Evolutionary conservation across 1,140 invertebrate genomes (phyloP), one percentile per base, ranked within the genome.

Genomic region (Octopus bimaculoides): DNA sequence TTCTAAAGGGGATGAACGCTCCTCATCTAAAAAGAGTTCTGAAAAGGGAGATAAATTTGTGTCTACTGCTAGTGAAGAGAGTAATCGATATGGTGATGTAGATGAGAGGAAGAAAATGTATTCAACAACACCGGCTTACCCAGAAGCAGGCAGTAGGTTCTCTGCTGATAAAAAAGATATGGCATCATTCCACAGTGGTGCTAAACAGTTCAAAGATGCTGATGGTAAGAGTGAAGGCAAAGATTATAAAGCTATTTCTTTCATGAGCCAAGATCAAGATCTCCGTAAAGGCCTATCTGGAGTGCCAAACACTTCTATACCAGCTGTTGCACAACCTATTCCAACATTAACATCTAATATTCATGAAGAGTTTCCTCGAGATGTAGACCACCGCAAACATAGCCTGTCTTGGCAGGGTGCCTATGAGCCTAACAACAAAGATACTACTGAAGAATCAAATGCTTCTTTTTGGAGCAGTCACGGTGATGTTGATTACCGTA

Each of bases 351-450:
- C 66, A n/a, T 71, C 66, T n/a, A 71, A 5, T 17, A n/a, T 20
- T 14, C 26, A n/a, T 14, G 66, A 71, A 9, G 74, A 75, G 52
- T 75, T 75, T 41, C 74, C 74, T 41, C 17, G 74, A 20, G 74
- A 75, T 75, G 74, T 75, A 41, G 74, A 75, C 41, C 74, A 75
- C 17, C 74, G 74, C 14, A 75, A 75, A 52, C 66, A 71, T 71
- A 20, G 66, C 26, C 7, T 12, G 17, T 71, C 66, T 6, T 71
- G 66, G 66, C 66, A 14, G 5, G 26, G 26, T 41, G 66, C 56
- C 17, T 17, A 61, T 17, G 17, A 14, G 26, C 14, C 66, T n/a
- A 20, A 71, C 8, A 71, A 71, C 14, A 20, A 71, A 6, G 17
- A 14, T 5, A 6, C 17, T 71, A 71, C 66, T 14, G 26, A 41